A percentile compares a stretch with the other conserved stretches of the same genome.
These are phyloP conservation scores for Pollenia labialis DNA, from an alignment of 2,888 invertebrate genomes.

Conservation along the genomic window DNA sequence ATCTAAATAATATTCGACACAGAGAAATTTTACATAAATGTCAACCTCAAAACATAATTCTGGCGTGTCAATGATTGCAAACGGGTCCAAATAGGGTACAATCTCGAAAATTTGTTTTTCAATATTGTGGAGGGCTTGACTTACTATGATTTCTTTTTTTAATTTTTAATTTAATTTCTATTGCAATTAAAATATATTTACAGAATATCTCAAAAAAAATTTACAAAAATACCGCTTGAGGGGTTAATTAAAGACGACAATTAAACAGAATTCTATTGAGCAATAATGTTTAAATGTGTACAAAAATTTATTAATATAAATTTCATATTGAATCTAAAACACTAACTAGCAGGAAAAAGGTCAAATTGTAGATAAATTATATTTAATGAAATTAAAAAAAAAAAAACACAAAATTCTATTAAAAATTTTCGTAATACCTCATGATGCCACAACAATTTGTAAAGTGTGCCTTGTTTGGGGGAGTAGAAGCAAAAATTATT, in stretches of 20 bases:
- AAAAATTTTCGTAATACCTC: neutral
- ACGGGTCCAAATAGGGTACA: too few relatives aligned
- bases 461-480: neutral
- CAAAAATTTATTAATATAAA: conserved; percentile 5
- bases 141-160: too few relatives aligned
- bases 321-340: conserved; percentile 20
- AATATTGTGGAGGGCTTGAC: too few relatives aligned
- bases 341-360: conserved; percentile 33
- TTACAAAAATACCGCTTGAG: neutral
- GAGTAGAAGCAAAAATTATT: neutral
- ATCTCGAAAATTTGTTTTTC: too few relatives aligned
- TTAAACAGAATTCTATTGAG: neutral
- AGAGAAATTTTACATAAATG: too few relatives aligned
- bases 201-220: too few relatives aligned
- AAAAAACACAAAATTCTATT: neutral
- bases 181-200: too few relatives aligned
- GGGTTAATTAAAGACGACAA: conserved; percentile 17
- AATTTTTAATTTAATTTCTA: too few relatives aligned
- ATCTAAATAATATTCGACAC: too few relatives aligned
- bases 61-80: too few relatives aligned
- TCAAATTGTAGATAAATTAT: conserved; percentile 42
- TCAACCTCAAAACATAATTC: too few relatives aligned
- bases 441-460: neutral
- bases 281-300: neutral
- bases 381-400: conserved; percentile 45